Conservation (phyloP, 2,797 vertebrate genomes). For the Eospalax fontanierii region DNA sequence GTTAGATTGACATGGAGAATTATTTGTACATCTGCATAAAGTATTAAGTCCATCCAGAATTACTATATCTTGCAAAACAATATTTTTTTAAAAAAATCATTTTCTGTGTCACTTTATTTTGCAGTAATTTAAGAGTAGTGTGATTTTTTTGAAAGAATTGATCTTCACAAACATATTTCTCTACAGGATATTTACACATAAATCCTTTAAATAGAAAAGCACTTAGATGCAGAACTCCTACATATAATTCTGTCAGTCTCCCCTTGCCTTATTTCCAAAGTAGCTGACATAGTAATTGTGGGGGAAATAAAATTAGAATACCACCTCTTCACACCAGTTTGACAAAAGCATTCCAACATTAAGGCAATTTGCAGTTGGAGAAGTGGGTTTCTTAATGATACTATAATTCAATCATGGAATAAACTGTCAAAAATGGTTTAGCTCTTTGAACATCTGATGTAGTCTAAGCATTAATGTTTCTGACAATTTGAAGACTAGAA, state of each 20-base stretch:
- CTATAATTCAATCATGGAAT: constrained; percentile 69
- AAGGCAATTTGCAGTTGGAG: constrained; percentile 81
- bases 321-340: constrained; percentile 79
- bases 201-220: constrained; percentile 82
- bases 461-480: constrained; percentile 65
- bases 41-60: background rate
- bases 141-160: background rate
- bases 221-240: constrained; percentile 73
- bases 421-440: constrained; percentile 82
- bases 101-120: background rate
- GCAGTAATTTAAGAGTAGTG: constrained; percentile 23
- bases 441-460: constrained; percentile 51
- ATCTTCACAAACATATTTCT: constrained; percentile 61
- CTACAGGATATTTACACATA: constrained; percentile 46
- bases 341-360: constrained; percentile 78
- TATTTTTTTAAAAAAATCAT: background rate
- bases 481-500: constrained; percentile 58
- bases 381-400: constrained; percentile 80
- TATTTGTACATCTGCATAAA: background rate
- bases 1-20: constrained; percentile 18
- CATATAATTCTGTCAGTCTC: constrained; percentile 82
- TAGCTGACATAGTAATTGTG: constrained; percentile 87
- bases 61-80: background rate
- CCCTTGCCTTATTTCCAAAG: constrained; percentile 79
- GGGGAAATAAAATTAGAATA: constrained; percentile 85